Conservation (phyloP, 1,140 invertebrate genomes). For the Bombus superbus region DNA sequence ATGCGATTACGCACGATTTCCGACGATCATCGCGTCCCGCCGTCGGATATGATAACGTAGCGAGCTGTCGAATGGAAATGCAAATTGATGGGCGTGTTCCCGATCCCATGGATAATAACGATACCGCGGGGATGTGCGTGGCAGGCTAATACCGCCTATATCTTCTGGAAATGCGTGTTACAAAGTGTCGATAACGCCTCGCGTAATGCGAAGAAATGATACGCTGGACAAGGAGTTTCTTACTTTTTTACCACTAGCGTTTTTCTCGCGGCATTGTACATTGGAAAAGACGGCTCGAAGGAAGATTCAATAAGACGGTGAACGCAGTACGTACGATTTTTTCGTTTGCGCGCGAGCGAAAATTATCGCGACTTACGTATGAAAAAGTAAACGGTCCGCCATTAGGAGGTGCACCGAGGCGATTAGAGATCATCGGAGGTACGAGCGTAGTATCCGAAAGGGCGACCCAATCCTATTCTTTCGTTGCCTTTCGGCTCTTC, state of each 20-base stretch:
- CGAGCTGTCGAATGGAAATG: constrained; percentile 59
- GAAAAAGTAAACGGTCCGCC: no score
- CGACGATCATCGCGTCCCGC: constrained; percentile 46
- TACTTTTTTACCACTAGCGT: neutral
- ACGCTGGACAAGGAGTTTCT: constrained; percentile 6
- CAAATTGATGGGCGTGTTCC: constrained; percentile 66
- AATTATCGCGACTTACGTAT: neutral
- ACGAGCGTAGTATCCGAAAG: neutral
- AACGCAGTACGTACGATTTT: no score
- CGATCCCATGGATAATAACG: constrained; percentile 52
- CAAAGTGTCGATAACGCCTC: constrained; percentile 35
- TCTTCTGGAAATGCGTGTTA: neutral
- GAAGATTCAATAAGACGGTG: neutral
- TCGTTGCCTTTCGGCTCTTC: constrained; percentile 8
- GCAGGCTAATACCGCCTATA: neutral
- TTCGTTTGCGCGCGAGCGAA: neutral
- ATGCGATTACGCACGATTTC: constrained; percentile 63
- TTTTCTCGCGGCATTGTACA: neutral
- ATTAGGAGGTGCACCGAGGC: no score
- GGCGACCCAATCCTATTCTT: neutral
- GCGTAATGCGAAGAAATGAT: constrained; percentile 58
- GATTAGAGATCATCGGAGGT: neutral
- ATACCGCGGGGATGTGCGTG: constrained; percentile 16
- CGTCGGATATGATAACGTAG: constrained; percentile 45
- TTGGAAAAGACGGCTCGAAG: neutral